Percentiles rank a stretch among this genome's conserved stretches.
phyloP scores from a whole-genome alignment of 2,888 invertebrate species.

The Corythucha ciliata region DNA sequence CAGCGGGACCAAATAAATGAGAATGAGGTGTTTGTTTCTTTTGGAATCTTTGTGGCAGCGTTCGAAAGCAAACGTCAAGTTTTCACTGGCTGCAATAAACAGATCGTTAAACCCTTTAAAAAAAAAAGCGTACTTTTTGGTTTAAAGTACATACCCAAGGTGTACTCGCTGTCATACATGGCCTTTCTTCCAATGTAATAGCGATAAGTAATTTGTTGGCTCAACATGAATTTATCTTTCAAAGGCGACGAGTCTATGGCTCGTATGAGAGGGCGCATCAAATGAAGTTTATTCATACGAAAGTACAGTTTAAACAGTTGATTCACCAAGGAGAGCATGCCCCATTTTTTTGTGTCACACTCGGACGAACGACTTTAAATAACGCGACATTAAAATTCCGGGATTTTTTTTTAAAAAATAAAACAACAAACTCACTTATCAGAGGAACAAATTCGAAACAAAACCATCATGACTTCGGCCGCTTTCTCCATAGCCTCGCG shows the following conservation, averaged over 20 bases:
- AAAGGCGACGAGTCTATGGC: constrained; percentile 90
- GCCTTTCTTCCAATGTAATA: constrained; percentile 96
- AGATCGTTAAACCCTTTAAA: constrained; percentile 1
- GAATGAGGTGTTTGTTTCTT: constrained; percentile 82
- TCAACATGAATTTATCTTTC: constrained; percentile 79
- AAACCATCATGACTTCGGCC: constrained; percentile 84
- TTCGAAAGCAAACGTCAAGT: constrained; percentile 83
- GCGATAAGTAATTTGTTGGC: constrained; percentile 92
- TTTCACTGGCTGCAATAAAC: constrained; percentile 67
- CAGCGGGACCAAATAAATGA: constrained; percentile 92
- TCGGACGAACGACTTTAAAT: constrained; percentile 56
- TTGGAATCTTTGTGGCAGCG: constrained; percentile 71
- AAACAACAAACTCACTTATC: constrained; percentile 56
- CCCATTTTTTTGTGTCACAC: constrained; percentile 86
- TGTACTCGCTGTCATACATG: constrained; percentile 97
- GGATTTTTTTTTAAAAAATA: background rate
- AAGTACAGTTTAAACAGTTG: constrained; percentile 97
- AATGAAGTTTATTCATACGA: constrained; percentile 77
- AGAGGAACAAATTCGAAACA: constrained; percentile 89
- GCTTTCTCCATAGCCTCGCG: constrained; percentile 77
- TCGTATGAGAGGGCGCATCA: constrained; percentile 88
- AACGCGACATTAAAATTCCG: constrained; percentile 2
- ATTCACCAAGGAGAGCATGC: constrained; percentile 93
- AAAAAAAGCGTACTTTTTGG: background rate
- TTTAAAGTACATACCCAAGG: constrained; percentile 48